A percentile compares a stretch with the other conserved stretches of the same genome.
These are phyloP conservation scores for Aegithalos caudatus DNA, from an alignment of 2,113 vertebrate genomes.

Conservation along the genomic window DNA sequence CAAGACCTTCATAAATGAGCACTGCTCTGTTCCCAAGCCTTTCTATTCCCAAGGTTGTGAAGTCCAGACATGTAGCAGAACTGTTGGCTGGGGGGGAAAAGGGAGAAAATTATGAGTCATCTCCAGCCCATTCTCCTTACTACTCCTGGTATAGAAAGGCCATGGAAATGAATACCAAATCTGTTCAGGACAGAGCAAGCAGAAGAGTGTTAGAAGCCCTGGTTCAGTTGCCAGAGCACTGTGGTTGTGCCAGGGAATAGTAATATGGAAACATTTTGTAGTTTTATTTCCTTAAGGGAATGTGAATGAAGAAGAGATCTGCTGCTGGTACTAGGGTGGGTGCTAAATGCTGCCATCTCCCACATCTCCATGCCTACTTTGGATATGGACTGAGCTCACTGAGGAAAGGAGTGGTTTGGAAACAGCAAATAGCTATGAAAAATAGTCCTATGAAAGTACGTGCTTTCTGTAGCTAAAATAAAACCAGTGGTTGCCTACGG, in stretches of 20 bases:
- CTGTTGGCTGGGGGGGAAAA: fast-evolving
- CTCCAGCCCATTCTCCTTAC: neutral
- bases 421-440: neutral
- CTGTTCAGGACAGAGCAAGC: neutral
- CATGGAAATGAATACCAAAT: neutral
- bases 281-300: neutral
- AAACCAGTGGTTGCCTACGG: neutral
- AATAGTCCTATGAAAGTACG: neutral
- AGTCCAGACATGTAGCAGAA: neutral
- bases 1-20: neutral
- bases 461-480: neutral
- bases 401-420: neutral
- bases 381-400: neutral
- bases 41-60: neutral
- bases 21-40: neutral
- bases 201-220: neutral
- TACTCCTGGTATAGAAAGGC: neutral
- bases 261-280: neutral
- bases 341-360: neutral
- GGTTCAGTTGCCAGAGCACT: neutral
- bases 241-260: neutral
- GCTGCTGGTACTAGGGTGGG: neutral
- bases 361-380: neutral
- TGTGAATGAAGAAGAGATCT: neutral
- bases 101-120: neutral